Conservation (phyloP, 2,888 invertebrate genomes). For the Mythimna loreyi region DNA sequence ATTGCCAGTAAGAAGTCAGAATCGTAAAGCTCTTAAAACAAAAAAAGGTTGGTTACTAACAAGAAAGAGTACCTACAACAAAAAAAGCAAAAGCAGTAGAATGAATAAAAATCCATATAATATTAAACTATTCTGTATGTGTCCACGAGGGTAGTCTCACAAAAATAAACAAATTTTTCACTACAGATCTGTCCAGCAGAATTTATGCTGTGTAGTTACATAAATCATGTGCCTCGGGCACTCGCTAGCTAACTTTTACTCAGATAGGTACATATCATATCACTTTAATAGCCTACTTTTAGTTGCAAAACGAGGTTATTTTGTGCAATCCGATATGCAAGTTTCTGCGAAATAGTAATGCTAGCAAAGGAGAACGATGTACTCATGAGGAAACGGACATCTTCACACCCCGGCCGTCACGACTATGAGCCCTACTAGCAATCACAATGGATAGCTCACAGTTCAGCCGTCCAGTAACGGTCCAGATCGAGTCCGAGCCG, state of each 20-base stretch:
- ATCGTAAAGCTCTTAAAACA: slow-evolving; percentile 1
- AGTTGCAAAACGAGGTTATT: slow-evolving; percentile 7
- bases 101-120: slow-evolving; percentile 5
- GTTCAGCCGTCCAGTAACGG: no score
- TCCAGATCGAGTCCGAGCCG: no score
- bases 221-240: slow-evolving; percentile 54
- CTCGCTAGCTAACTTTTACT: slow-evolving; percentile 51
- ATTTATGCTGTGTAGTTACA: slow-evolving; percentile 54
- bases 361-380: no score
- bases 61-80: neutral
- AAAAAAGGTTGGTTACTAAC: slow-evolving; percentile 7
- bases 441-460: no score
- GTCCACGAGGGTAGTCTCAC: slow-evolving; percentile 23
- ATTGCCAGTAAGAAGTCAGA: slow-evolving; percentile 2
- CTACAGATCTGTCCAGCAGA: slow-evolving; percentile 53
- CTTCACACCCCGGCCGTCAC: no score
- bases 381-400: no score
- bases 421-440: no score
- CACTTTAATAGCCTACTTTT: slow-evolving; percentile 35
- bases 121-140: slow-evolving; percentile 53
- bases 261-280: slow-evolving; percentile 36
- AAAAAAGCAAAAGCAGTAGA: neutral
- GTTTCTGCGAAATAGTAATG: neutral
- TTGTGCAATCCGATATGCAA: neutral
- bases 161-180: slow-evolving; percentile 61